A percentile compares a stretch with the other conserved stretches of the same genome.
Conservation (phyloP, 2,888 invertebrate genomes). For the Adineta ricciae region DNA sequence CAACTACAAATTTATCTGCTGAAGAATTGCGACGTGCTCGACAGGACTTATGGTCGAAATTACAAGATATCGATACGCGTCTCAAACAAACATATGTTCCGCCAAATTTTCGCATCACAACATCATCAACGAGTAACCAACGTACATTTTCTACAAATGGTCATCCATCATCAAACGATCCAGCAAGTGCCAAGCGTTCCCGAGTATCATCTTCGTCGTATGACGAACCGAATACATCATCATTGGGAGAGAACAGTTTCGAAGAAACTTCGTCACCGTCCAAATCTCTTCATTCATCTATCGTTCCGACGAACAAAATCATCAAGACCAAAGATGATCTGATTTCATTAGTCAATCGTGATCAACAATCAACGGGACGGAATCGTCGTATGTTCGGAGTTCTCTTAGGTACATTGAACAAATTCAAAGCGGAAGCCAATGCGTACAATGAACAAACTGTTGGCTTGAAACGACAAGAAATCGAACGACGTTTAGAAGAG, state of each 20-base stretch:
- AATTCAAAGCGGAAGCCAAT: slow-evolving; percentile 28
- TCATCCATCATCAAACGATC: background rate
- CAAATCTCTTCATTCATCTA: slow-evolving; percentile 30
- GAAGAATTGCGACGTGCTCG: background rate
- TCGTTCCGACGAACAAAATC: slow-evolving; percentile 24
- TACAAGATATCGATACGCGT: background rate
- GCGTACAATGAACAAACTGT: slow-evolving; percentile 24
- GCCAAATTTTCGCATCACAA: background rate
- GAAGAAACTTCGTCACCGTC: background rate
- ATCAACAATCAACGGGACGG: slow-evolving; percentile 11
- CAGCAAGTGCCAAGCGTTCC: background rate
- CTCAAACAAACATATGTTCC: background rate
- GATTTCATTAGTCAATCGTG: slow-evolving; percentile 28
- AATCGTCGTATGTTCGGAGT: slow-evolving; percentile 32
- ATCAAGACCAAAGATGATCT: slow-evolving; percentile 34
- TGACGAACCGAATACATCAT: background rate
- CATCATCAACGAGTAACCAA: background rate
- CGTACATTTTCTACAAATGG: slow-evolving; percentile 21
- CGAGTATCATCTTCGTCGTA: background rate
- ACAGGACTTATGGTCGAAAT: background rate
- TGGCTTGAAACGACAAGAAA: slow-evolving; percentile 28
- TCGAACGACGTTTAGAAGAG: slow-evolving; percentile 28
- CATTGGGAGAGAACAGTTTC: background rate
- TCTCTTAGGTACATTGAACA: slow-evolving; percentile 26
- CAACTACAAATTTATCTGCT: background rate